Conservation (phyloP, 2,797 vertebrate genomes). For the Acrossocheilus wenchowensis region DNA sequence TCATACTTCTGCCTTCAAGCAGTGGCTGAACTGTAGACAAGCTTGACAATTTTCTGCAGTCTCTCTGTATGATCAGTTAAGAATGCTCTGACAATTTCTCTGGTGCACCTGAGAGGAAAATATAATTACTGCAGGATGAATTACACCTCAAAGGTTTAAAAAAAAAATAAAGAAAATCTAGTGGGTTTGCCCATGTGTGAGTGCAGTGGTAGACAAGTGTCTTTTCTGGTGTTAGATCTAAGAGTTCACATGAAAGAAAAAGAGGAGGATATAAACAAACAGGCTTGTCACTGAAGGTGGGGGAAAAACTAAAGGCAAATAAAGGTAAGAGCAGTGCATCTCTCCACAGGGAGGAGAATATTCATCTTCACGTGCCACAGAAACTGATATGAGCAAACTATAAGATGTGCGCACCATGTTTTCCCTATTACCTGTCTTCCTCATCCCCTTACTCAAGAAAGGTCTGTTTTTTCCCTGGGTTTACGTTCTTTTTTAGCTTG, state of each 20-base stretch:
- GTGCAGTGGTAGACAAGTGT: constrained; percentile 22
- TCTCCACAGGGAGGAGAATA: constrained; percentile 28
- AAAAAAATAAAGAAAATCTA: background rate
- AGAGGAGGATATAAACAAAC: constrained; percentile 39
- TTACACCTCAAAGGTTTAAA: constrained; percentile 30
- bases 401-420: background rate
- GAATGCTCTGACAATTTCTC: constrained; percentile 12
- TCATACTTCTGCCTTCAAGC: background rate
- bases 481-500: background rate
- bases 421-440: background rate
- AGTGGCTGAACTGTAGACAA: background rate
- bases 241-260: constrained; percentile 42
- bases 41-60: background rate
- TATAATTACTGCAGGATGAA: constrained; percentile 28
- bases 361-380: constrained; percentile 25
- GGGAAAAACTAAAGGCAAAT: constrained; percentile 13
- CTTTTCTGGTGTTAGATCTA: constrained; percentile 29
- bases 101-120: constrained; percentile 16
- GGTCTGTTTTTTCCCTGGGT: background rate
- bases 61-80: background rate
- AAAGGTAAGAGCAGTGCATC: constrained; percentile 15
- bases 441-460: background rate
- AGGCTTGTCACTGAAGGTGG: constrained; percentile 29
- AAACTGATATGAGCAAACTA: constrained; percentile 39
- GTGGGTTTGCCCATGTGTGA: constrained; percentile 16